phyloP scores from a whole-genome alignment of 2,888 invertebrate genomes.

The Nudaria mundana region DNA sequence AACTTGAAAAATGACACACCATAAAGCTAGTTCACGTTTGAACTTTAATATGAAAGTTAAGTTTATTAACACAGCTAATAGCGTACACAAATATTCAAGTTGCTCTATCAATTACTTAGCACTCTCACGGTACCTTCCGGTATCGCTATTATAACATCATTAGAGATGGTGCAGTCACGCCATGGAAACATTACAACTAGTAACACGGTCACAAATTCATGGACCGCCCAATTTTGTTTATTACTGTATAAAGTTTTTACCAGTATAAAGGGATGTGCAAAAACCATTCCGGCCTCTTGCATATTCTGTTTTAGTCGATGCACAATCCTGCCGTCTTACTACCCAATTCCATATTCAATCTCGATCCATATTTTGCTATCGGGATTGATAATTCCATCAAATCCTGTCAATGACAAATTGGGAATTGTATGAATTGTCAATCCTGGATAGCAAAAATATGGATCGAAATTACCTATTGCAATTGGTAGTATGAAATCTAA shows the following conservation, averaged over 20 bases:
- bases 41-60: conserved; percentile 32
- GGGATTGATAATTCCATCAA: no score
- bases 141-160: conserved; percentile 75
- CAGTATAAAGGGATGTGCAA: conserved; percentile 58
- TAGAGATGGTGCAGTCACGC: conserved; percentile 72
- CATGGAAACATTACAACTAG: conserved; percentile 68
- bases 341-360: no score
- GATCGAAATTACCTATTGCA: no score
- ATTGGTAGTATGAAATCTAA: no score
- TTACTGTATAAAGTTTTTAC: conserved; percentile 54
- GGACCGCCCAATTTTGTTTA: conserved; percentile 67
- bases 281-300: conserved; percentile 47
- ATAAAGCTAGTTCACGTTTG: conserved; percentile 32
- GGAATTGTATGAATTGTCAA: no score
- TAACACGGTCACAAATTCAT: conserved; percentile 78
- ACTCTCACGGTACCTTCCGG: conserved; percentile 60
- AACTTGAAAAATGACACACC: conserved; percentile 18
- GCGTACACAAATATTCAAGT: conserved; percentile 56
- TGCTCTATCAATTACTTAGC: conserved; percentile 76
- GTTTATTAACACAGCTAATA: conserved; percentile 59
- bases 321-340: no score
- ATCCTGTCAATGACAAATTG: no score
- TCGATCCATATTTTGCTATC: no score
- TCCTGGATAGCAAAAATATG: no score
- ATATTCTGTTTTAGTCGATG: no score